phyloP scores from a whole-genome alignment of 2,797 vertebrate species.

The Ctenochaetus hawaiiensis region DNA sequence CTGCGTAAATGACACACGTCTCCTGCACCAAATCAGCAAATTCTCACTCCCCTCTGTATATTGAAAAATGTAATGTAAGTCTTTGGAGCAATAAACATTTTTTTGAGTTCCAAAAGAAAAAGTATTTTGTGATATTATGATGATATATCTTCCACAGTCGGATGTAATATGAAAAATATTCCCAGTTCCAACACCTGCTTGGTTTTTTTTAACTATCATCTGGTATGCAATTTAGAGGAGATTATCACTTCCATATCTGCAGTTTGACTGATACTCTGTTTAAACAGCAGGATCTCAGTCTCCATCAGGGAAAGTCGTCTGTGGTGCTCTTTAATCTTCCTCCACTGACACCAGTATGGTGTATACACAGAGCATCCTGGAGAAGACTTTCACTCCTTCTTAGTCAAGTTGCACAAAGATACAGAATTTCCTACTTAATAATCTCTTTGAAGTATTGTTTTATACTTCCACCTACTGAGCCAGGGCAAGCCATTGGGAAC shows the following conservation, averaged over 20 bases:
- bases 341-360: constrained; percentile 34
- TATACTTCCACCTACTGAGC: constrained; percentile 38
- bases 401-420: constrained; percentile 33
- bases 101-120: constrained; percentile 52
- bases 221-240: constrained; percentile 16
- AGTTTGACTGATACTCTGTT: constrained; percentile 30
- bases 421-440: constrained; percentile 30
- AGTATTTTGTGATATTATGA: constrained; percentile 41
- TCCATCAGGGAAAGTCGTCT: constrained; percentile 45
- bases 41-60: constrained; percentile 54
- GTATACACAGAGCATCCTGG: constrained; percentile 29
- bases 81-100: constrained; percentile 51
- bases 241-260: constrained; percentile 35
- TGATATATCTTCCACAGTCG: constrained; percentile 29
- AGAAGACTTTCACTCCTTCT: constrained; percentile 40
- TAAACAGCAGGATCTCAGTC: constrained; percentile 42
- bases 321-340: constrained; percentile 51
- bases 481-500: constrained; percentile 10
- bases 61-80: constrained; percentile 60
- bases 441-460: constrained; percentile 60
- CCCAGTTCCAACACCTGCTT: constrained; percentile 9
- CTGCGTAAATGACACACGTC: constrained; percentile 1
- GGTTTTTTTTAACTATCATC: constrained; percentile 23
- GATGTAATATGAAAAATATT: constrained; percentile 48
- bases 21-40: constrained; percentile 40